phyloP scores from a whole-genome alignment of 2,113 vertebrate species.

The Polypterus bichir region DNA sequence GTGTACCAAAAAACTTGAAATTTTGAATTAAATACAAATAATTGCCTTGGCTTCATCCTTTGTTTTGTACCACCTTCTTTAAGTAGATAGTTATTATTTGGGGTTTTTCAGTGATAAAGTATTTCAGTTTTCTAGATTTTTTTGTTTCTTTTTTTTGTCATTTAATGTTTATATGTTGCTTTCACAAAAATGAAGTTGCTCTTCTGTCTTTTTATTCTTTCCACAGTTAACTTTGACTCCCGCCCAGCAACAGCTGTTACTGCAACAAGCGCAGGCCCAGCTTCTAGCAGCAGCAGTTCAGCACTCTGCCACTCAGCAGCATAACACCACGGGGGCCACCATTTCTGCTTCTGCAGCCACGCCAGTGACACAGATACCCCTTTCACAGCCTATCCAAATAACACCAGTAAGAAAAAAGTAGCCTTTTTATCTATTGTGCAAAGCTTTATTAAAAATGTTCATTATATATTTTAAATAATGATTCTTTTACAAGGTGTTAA shows the following conservation, averaged over 20 bases:
- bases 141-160: too few species aligned
- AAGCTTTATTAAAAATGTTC: too few species aligned
- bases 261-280: constrained; percentile 97
- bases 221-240: constrained; percentile 82
- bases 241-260: constrained; percentile 86
- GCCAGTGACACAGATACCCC: constrained; percentile 91
- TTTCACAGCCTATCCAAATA: constrained; percentile 95
- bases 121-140: too few species aligned
- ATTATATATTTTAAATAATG: too few species aligned
- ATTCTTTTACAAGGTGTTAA: too few species aligned
- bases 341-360: constrained; percentile 97
- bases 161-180: neutral
- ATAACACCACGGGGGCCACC: constrained; percentile 83
- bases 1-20: too few species aligned
- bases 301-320: constrained; percentile 93
- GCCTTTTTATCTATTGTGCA: too few species aligned
- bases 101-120: too few species aligned
- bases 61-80: too few species aligned
- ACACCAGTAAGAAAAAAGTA: constrained; percentile 55
- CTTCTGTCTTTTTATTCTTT: constrained; percentile 35
- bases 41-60: too few species aligned
- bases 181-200: constrained; percentile 25
- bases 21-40: too few species aligned
- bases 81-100: too few species aligned
- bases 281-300: constrained; percentile 92